Evolutionary conservation across 2,113 vertebrate species (phyloP).

Genomic region (Chloebia gouldiae): DNA sequence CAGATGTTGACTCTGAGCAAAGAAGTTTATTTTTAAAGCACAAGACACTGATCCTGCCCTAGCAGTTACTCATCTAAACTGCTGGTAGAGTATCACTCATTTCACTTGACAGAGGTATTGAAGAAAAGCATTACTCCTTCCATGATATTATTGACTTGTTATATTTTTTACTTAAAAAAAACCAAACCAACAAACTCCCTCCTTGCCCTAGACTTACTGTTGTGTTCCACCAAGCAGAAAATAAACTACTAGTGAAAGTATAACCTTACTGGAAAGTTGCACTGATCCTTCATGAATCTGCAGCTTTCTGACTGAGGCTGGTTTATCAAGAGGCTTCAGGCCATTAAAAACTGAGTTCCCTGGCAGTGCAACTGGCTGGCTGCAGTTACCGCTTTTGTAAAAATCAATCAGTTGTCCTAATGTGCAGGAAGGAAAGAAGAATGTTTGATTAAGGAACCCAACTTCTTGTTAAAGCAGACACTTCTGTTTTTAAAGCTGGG

Average conservation of each 20-base stretch:
- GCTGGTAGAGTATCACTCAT: neutral
- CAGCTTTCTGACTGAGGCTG: neutral
- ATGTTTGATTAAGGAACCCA: neutral
- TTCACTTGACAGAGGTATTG: conserved; percentile 20
- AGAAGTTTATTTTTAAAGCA: conserved; percentile 67
- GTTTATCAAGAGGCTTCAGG: neutral
- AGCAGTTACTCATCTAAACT: conserved; percentile 38
- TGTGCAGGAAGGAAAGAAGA: neutral
- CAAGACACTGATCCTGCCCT: conserved; percentile 53
- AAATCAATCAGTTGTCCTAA: neutral
- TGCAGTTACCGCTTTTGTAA: neutral
- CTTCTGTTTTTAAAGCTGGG: neutral
- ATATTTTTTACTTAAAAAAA: neutral
- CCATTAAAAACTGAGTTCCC: neutral
- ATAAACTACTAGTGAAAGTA: neutral
- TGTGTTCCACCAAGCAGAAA: neutral
- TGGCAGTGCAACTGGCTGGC: neutral
- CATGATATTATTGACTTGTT: neutral
- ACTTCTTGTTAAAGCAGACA: neutral
- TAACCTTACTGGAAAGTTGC: neutral
- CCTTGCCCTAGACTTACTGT: neutral
- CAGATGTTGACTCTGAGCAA: conserved; percentile 68
- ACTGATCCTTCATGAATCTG: neutral
- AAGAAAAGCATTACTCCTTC: neutral
- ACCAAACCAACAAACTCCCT: neutral